phyloP scores from a whole-genome alignment of 2,113 vertebrate genomes.

The Campylomormyrus numenius region DNA sequence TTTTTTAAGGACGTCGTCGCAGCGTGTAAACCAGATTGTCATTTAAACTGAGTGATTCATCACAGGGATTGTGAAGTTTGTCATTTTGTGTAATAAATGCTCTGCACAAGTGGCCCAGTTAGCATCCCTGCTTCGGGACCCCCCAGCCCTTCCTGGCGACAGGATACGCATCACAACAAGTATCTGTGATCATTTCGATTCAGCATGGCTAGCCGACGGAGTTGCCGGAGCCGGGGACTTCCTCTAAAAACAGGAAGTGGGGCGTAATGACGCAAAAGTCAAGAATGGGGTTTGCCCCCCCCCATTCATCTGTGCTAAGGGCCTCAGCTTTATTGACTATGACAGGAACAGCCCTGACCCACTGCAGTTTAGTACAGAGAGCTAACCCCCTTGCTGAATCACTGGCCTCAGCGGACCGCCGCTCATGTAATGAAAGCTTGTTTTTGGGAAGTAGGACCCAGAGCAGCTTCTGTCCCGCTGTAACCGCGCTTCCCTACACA shows the following conservation, averaged over 20 bases:
- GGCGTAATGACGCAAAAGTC: background rate
- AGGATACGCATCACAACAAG: slow-evolving; percentile 51
- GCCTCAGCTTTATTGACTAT: slow-evolving; percentile 29
- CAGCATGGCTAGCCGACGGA: slow-evolving; percentile 10
- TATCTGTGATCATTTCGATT: slow-evolving; percentile 49
- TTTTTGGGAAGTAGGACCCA: slow-evolving; percentile 31
- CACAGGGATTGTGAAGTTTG: slow-evolving; percentile 42
- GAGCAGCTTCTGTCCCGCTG: slow-evolving; percentile 30
- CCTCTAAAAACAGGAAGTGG: background rate
- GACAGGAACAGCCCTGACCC: slow-evolving; percentile 28
- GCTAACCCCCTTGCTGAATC: slow-evolving; percentile 31
- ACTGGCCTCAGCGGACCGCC: slow-evolving; percentile 25
- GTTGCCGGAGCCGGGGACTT: background rate
- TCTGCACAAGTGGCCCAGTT: slow-evolving; percentile 63
- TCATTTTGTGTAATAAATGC: slow-evolving; percentile 68
- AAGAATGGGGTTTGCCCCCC: background rate
- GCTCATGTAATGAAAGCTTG: slow-evolving; percentile 39
- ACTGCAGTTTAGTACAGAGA: slow-evolving; percentile 17
- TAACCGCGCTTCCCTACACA: slow-evolving; percentile 33
- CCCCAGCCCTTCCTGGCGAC: slow-evolving; percentile 52
- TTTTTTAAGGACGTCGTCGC: slow-evolving; percentile 36
- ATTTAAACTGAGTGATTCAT: slow-evolving; percentile 36
- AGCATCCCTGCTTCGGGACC: slow-evolving; percentile 47
- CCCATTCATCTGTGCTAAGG: slow-evolving; percentile 24
- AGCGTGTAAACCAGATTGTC: slow-evolving; percentile 39